These are phyloP conservation scores for Ditylenchus weischeri DNA, from an alignment of 2,888 invertebrate species.

Conservation along the genomic window DNA sequence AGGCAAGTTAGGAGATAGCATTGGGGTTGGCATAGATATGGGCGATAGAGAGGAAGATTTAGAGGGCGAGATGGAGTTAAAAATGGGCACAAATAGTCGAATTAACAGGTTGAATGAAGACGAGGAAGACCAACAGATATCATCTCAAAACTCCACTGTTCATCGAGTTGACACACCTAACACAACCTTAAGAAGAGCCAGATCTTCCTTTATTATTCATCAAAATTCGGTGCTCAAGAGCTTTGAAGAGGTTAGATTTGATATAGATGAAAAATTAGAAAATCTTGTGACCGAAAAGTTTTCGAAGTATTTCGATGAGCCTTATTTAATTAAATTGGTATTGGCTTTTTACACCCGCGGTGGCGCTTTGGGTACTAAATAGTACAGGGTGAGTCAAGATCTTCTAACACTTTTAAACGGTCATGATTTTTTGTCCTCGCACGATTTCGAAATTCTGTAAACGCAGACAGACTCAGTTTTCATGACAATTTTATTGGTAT, in stretches of 20 bases:
- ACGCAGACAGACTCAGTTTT: no score
- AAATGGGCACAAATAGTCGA: neutral
- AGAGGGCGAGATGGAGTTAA: neutral
- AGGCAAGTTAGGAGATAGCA: conserved; percentile 1
- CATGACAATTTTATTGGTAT: no score
- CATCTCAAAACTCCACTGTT: conserved; percentile 8
- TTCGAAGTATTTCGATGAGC: no score
- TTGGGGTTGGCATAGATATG: neutral
- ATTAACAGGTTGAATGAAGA: conserved; percentile 14
- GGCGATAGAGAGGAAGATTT: conserved; percentile 20
- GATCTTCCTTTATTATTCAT: conserved; percentile 26
- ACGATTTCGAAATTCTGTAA: no score
- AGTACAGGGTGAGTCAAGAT: no score
- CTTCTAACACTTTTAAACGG: no score
- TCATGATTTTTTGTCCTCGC: no score
- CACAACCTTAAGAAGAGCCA: conserved; percentile 26
- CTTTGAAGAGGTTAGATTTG: conserved; percentile 31
- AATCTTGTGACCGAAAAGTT: no score
- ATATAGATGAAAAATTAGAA: neutral
- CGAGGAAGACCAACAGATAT: conserved; percentile 1
- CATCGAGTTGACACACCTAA: conserved; percentile 26
- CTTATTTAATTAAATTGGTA: no score
- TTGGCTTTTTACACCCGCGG: no score
- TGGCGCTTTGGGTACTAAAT: no score
- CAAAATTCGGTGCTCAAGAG: conserved; percentile 30